Conservation (phyloP, 2,888 invertebrate genomes). For the Belgica antarctica region DNA sequence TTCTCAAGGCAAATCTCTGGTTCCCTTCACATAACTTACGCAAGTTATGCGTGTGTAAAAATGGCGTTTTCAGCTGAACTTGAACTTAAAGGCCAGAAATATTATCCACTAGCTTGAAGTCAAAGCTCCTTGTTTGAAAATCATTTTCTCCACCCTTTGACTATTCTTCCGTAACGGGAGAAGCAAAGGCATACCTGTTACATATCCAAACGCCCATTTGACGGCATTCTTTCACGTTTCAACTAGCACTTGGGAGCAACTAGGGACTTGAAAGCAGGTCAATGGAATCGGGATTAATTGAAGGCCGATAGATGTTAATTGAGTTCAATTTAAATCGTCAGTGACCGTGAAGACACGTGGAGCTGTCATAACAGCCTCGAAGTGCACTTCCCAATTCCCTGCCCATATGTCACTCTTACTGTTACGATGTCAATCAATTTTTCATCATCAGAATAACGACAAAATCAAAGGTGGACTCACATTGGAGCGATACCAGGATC, state of each 20-base stretch:
- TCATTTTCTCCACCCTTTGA: background rate
- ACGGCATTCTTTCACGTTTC: too few species aligned
- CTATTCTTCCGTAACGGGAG: constrained; percentile 11
- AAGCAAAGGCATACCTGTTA: background rate
- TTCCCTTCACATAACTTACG: background rate
- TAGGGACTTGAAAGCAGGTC: too few species aligned
- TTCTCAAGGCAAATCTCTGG: background rate
- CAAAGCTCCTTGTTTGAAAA: constrained; percentile 4
- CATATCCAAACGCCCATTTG: background rate
- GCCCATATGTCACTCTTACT: background rate
- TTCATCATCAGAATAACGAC: constrained; percentile 69
- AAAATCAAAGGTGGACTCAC: constrained; percentile 75
- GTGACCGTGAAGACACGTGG: too few species aligned
- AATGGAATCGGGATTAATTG: too few species aligned
- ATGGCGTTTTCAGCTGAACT: background rate
- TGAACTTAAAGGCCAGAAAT: background rate
- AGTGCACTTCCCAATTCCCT: too few species aligned
- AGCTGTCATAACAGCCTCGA: too few species aligned
- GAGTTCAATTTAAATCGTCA: too few species aligned
- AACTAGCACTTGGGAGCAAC: too few species aligned
- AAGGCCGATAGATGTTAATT: too few species aligned
- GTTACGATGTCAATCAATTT: background rate
- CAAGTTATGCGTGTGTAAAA: background rate
- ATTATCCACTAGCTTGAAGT: constrained; percentile 2
- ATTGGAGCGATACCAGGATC: constrained; percentile 74